Evolutionary conservation across 2,797 vertebrate genomes (phyloP).

Genomic region (Eleutherodactylus coqui): DNA sequence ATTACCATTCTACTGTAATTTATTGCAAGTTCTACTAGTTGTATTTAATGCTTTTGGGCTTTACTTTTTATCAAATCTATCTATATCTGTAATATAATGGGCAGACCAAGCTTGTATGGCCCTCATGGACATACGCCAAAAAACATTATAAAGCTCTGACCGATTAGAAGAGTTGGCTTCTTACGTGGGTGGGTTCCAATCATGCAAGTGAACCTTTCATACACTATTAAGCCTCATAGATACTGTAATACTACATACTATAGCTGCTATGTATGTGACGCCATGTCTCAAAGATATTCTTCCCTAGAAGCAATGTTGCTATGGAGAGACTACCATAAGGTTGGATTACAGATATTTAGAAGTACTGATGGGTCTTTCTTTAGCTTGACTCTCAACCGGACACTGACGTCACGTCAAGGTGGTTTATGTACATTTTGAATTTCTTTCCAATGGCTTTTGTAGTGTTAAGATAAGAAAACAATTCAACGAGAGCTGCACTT

Average conservation of each 20-base stretch:
- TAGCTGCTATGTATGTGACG: not conserved
- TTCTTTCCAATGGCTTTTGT: no score
- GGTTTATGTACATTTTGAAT: no score
- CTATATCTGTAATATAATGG: not conserved
- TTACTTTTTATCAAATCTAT: not conserved
- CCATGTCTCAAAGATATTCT: not conserved
- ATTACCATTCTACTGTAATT: not conserved
- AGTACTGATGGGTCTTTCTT: no score
- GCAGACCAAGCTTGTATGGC: not conserved
- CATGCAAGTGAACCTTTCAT: not conserved
- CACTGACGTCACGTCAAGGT: no score
- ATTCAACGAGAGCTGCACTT: no score
- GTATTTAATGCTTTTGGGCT: not conserved
- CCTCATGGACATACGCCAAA: not conserved
- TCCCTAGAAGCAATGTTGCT: not conserved
- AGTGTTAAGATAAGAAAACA: no score
- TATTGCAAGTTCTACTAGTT: slow-evolving; percentile 13
- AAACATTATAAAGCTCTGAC: not conserved
- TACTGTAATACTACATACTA: not conserved
- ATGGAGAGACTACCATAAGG: not conserved
- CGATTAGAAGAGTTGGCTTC: not conserved
- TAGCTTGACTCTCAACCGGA: no score
- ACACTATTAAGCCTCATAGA: not conserved
- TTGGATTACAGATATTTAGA: not conserved
- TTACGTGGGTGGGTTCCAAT: not conserved